Evolutionary conservation across 1,140 invertebrate genomes (phyloP).

Genomic region (Platyura marginata): DNA sequence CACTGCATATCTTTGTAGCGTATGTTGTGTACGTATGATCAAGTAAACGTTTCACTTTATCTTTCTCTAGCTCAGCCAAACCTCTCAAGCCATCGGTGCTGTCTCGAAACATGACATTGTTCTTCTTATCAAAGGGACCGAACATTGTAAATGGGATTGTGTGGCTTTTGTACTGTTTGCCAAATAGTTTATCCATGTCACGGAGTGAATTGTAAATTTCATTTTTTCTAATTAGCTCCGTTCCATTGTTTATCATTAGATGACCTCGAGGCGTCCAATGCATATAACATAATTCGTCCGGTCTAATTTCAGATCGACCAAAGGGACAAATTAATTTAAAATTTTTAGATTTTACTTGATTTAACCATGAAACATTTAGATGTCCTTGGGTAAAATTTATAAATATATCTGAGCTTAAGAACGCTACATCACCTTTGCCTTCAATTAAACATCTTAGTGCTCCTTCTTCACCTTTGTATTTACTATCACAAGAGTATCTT

Average conservation of each 20-base stretch:
- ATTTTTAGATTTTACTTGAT: slow-evolving; percentile 7
- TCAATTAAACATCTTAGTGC: slow-evolving; percentile 67
- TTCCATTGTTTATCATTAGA: slow-evolving; percentile 34
- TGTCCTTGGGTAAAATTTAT: slow-evolving; percentile 36
- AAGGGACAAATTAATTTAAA: slow-evolving; percentile 29
- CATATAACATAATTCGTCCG: slow-evolving; percentile 37
- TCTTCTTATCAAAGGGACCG: slow-evolving; percentile 36
- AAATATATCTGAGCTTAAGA: slow-evolving; percentile 52
- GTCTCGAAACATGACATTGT: slow-evolving; percentile 47
- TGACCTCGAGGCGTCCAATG: slow-evolving; percentile 47
- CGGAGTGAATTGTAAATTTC: slow-evolving; percentile 45
- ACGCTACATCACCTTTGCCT: slow-evolving; percentile 66
- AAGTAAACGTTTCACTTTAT: slow-evolving; percentile 15
- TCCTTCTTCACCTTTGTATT: slow-evolving; percentile 32
- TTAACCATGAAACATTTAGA: slow-evolving; percentile 13
- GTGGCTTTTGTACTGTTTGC: slow-evolving; percentile 33
- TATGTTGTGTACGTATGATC: slow-evolving; percentile 18
- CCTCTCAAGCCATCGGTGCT: slow-evolving; percentile 31
- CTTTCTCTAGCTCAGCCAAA: slow-evolving; percentile 19
- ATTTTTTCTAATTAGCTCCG: slow-evolving; percentile 30
- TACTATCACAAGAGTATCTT: slow-evolving; percentile 11
- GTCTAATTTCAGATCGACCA: slow-evolving; percentile 20
- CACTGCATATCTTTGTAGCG: neutral
- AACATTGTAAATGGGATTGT: slow-evolving; percentile 44
- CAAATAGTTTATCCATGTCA: slow-evolving; percentile 46